Percentiles rank a stretch among this genome's conserved stretches.
phyloP scores from a whole-genome alignment of 2,113 vertebrate genomes.

The Ochotona princeps region DNA sequence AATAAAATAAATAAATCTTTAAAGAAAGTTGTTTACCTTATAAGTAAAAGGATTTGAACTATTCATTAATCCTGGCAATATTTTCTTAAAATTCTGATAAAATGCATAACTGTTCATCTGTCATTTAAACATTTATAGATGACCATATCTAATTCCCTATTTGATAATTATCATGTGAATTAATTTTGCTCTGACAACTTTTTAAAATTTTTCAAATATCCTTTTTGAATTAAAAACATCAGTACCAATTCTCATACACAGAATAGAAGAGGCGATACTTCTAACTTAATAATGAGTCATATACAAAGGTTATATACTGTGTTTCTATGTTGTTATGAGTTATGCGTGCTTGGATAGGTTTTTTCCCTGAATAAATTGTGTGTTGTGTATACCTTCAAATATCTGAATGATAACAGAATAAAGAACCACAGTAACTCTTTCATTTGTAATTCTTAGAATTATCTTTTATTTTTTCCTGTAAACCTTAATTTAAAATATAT shows the following conservation, averaged over 20 bases:
- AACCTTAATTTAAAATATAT: slow-evolving; percentile 7
- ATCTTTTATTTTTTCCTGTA: slow-evolving; percentile 40
- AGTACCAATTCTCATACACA: background rate
- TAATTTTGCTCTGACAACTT: background rate
- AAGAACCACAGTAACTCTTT: background rate
- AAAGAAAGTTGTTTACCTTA: no score
- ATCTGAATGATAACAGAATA: background rate
- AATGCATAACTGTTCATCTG: slow-evolving; percentile 2
- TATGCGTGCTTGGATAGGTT: no score
- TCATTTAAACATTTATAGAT: background rate
- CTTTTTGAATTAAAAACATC: background rate
- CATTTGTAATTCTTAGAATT: background rate
- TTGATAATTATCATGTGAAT: background rate
- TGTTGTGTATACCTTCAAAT: background rate
- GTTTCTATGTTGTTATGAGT: background rate
- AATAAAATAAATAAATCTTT: no score
- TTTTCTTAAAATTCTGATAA: background rate
- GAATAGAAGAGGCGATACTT: background rate
- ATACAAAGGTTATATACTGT: background rate
- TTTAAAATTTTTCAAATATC: background rate
- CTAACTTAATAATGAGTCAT: background rate
- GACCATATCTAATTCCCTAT: background rate
- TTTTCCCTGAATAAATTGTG: slow-evolving; percentile 6
- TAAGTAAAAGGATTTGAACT: background rate
- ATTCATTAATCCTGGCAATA: background rate